Conservation (phyloP, 2,113 vertebrate species). For the Eudyptes chrysolophus region DNA sequence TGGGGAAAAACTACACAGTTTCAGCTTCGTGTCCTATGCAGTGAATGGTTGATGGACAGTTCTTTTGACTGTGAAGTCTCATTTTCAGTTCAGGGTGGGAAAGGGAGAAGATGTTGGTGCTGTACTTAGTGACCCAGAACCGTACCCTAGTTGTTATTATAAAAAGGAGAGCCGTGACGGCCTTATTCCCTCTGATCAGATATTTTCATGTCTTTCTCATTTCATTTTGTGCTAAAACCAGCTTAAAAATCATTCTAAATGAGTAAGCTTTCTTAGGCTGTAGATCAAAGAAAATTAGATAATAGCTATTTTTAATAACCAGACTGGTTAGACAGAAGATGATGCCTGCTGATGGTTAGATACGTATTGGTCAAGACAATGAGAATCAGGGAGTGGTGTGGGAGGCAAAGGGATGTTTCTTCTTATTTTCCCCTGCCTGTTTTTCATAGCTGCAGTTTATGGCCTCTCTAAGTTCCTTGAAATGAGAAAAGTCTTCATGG, state of each 20-base stretch:
- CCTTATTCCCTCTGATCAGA: neutral
- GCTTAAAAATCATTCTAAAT: neutral
- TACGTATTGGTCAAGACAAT: neutral
- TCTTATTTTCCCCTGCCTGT: neutral
- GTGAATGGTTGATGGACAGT: neutral
- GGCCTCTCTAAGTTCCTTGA: neutral
- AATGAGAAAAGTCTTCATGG: neutral
- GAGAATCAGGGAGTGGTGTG: accelerated
- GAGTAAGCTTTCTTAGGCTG: neutral
- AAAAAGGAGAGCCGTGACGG: neutral
- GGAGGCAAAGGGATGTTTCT: neutral
- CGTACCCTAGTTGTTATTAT: neutral
- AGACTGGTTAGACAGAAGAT: neutral
- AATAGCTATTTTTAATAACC: neutral
- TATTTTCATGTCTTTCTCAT: neutral
- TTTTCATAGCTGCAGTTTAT: neutral
- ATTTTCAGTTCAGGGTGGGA: neutral
- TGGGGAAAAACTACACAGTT: neutral
- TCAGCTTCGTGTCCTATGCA: neutral
- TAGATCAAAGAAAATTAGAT: neutral
- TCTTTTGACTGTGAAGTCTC: neutral
- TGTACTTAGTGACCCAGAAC: neutral
- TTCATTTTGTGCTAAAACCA: neutral
- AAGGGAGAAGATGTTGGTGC: neutral
- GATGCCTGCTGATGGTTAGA: neutral